These are phyloP conservation scores for Hydrozoanthus tunicans DNA, from an alignment of 64 coral and sea anemone genomes.

Conservation along the genomic window DNA sequence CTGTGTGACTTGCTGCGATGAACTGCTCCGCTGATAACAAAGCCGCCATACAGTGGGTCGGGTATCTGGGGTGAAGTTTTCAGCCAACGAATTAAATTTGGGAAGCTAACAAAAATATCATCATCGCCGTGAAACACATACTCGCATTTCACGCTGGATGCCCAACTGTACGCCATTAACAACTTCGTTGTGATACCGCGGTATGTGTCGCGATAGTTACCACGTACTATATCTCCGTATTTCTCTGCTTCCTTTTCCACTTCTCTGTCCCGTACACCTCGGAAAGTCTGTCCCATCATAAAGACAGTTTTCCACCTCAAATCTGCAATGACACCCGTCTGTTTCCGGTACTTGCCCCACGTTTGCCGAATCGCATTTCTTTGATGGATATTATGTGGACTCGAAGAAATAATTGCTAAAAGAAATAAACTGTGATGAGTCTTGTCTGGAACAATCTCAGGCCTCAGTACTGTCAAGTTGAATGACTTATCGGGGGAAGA, in stretches of 20 bases:
- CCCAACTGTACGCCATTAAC: constrained; percentile 75
- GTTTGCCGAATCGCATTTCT: constrained; percentile 62
- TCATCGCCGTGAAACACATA: constrained; percentile 79
- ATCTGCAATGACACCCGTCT: not conserved
- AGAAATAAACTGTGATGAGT: constrained; percentile 15
- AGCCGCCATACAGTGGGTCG: constrained; percentile 72
- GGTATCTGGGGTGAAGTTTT: not conserved
- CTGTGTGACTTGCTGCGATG: constrained; percentile 54
- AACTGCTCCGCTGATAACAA: constrained; percentile 51
- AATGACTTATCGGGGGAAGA: not conserved
- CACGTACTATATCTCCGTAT: constrained; percentile 77
- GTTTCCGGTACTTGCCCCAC: constrained; percentile 45
- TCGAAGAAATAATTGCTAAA: constrained; percentile 74
- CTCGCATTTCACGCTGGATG: constrained; percentile 7
- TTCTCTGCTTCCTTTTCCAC: constrained; percentile 57
- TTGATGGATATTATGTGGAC: constrained; percentile 52
- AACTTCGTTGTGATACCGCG: constrained; percentile 72
- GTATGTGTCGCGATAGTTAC: constrained; percentile 72
- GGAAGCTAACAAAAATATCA: constrained; percentile 83
- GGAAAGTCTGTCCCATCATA: constrained; percentile 59
- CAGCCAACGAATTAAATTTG: constrained; percentile 67
- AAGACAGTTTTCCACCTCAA: constrained; percentile 56
- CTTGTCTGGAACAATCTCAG: constrained; percentile 29
- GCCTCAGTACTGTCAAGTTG: constrained; percentile 47
- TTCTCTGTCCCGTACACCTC: constrained; percentile 14